phyloP scores from a whole-genome alignment of 2,797 vertebrate species.

The Labeo calbasu region DNA sequence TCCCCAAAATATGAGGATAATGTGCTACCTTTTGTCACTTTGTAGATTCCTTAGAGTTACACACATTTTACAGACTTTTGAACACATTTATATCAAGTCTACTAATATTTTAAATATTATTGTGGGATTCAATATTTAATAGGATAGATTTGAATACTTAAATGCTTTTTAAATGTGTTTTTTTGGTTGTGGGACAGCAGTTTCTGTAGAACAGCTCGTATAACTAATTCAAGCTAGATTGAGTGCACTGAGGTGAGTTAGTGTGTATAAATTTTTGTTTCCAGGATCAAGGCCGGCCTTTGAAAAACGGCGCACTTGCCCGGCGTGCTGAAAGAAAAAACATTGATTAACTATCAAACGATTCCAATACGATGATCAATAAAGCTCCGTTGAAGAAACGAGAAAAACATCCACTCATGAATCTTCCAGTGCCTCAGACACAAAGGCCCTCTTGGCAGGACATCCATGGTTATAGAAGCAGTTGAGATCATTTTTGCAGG shows the following conservation, averaged over 20 bases:
- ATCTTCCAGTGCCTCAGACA: constrained; percentile 61
- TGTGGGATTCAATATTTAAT: no score
- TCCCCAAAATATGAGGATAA: no score
- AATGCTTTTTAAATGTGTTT: no score
- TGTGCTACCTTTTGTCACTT: no score
- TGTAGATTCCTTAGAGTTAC: no score
- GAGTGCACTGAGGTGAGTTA: constrained; percentile 18
- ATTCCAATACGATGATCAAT: constrained; percentile 81
- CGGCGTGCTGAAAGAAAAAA: constrained; percentile 77
- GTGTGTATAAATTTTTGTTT: constrained; percentile 27
- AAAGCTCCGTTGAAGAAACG: constrained; percentile 71
- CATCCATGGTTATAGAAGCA: constrained; percentile 39
- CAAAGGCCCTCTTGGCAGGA: constrained; percentile 61
- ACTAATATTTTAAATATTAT: no score
- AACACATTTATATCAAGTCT: no score
- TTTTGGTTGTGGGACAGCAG: no score
- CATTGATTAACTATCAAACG: constrained; percentile 85
- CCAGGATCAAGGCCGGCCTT: constrained; percentile 75
- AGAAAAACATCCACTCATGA: constrained; percentile 63
- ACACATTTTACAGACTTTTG: no score
- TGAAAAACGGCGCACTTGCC: constrained; percentile 63
- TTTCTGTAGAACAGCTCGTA: no score
- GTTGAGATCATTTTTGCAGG: constrained; percentile 7
- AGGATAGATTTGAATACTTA: no score
- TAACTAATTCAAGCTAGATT: not conserved